Percentiles rank a stretch among this genome's conserved stretches.
phyloP scores from a whole-genome alignment of 2,113 vertebrate genomes.

The Catharus minimus region DNA sequence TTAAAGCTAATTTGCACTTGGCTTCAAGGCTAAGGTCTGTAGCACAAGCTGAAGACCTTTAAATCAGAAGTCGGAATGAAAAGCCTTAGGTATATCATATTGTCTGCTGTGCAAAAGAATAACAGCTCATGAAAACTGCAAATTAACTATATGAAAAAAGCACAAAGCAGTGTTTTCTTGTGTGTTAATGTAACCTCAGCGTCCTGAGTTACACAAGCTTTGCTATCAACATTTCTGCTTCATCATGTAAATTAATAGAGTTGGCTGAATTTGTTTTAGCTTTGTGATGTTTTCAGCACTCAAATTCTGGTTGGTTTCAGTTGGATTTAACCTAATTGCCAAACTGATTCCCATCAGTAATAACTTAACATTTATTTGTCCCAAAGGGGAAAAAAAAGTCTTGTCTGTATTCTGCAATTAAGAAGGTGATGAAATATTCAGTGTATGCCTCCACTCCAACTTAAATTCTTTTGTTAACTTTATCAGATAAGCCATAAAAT shows the following conservation, averaged over 20 bases:
- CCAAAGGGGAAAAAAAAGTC: conserved; percentile 60
- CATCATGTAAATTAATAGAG: conserved; percentile 69
- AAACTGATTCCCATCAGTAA: conserved; percentile 75
- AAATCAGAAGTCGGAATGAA: conserved; percentile 77
- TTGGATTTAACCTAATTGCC: conserved; percentile 76
- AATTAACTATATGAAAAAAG: conserved; percentile 65
- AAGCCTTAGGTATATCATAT: conserved; percentile 77
- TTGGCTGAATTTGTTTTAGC: conserved; percentile 44
- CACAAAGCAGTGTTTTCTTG: conserved; percentile 65
- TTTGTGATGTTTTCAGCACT: conserved; percentile 62
- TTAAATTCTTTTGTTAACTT: conserved; percentile 81
- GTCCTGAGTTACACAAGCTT: conserved; percentile 28
- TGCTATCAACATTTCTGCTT: conserved; percentile 65
- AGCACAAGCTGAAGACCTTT: conserved; percentile 79
- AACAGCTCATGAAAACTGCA: conserved; percentile 67
- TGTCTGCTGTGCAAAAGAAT: conserved; percentile 69
- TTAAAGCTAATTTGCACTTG: conserved; percentile 86
- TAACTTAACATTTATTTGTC: conserved; percentile 78
- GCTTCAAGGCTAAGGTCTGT: conserved; percentile 81
- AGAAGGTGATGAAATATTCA: conserved; percentile 77
- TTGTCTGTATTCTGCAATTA: conserved; percentile 75
- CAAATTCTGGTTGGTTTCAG: conserved; percentile 69
- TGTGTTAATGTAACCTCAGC: conserved; percentile 64
- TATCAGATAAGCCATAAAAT: conserved; percentile 79
- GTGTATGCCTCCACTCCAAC: conserved; percentile 66